Evolutionary conservation across 2,888 invertebrate species (phyloP), one percentile per base, ranked within the genome.

Genomic region (Lutraria lutraria): DNA sequence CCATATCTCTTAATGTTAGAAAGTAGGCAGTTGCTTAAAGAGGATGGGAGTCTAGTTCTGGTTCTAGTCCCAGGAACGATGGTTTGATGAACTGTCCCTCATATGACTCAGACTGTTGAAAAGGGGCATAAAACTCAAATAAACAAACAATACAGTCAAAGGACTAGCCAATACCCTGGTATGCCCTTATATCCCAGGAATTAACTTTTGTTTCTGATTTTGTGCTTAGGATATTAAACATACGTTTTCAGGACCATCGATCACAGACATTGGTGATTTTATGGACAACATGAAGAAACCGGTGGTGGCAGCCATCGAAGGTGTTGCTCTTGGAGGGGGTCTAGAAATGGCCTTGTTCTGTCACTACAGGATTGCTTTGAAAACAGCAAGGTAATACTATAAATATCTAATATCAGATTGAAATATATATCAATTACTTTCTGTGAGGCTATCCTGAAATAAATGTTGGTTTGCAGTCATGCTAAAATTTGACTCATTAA

Each of bases 291-390:
- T 98, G 93, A 97, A 97, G 34, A 99, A 99, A 96, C 99, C 99
- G 0, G 97, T 98, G 94, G 98, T 99, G 29, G 99, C 99, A 34
- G 99, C 99, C 31, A 99, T 99, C 92, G 98, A 98, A 97, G 99
- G 99, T 21, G 97, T 98, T 54, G 99, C 99, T 96, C 97, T 99
- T 52, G 99, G 99, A 31, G 99, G 99, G 53, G 99, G 99, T 0
- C 97, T 99, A 43, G 99, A 99, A 97, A 98, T 99, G 8, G 99
- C 99, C 0, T 97, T 99, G 60, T 99, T 99, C 12, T 99, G 99
- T 95, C 99, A 99, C 94, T 99, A 99, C 96, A 98, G 99, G 91
- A 98, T 99, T 94, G 99, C 99, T 83, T 98, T 99, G 0, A 98
- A 98, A 81, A 98, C 99, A 95, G 97, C 95, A 34, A 95, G 97